phyloP scores from a whole-genome alignment of 2,888 invertebrate species.

The Gryllus longicercus region DNA sequence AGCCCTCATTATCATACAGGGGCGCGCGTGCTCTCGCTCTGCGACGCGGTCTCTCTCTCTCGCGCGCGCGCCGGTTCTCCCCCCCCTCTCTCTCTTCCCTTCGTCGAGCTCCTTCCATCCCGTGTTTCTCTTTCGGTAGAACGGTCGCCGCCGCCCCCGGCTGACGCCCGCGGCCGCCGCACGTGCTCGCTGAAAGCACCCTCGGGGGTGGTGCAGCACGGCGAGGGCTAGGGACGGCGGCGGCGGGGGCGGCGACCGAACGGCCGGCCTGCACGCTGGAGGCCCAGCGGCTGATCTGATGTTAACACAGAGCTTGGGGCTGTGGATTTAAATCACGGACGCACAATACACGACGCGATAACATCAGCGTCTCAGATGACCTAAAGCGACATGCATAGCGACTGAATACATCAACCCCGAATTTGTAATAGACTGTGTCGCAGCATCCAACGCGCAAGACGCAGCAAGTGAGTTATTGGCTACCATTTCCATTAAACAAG shows the following conservation, averaged over 20 bases:
- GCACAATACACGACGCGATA: neutral
- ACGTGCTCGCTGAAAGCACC: too few relatives aligned
- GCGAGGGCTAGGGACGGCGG: neutral
- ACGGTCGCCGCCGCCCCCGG: neutral
- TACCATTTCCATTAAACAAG: too few relatives aligned
- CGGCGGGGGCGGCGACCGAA: neutral
- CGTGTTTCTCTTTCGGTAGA: neutral
- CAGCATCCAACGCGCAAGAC: too few relatives aligned
- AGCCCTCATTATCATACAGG: constrained; percentile 32
- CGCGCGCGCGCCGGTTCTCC: neutral
- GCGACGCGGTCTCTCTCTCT: neutral
- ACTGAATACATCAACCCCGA: too few relatives aligned
- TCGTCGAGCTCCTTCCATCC: neutral
- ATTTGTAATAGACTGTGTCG: too few relatives aligned
- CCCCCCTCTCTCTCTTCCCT: neutral
- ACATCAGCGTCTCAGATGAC: neutral
- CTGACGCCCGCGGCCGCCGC: too few relatives aligned
- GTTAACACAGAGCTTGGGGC: constrained; percentile 2
- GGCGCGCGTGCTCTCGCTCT: neutral
- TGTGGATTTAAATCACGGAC: constrained; percentile 9
- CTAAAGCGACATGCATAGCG: too few relatives aligned
- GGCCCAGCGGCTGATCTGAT: neutral
- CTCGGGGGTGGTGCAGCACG: too few relatives aligned
- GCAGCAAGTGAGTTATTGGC: too few relatives aligned
- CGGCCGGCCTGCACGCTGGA: neutral